Evolutionary conservation across 2,888 invertebrate species (phyloP), one percentile per base, ranked within the genome.

Genomic region (Pammene aurita): DNA sequence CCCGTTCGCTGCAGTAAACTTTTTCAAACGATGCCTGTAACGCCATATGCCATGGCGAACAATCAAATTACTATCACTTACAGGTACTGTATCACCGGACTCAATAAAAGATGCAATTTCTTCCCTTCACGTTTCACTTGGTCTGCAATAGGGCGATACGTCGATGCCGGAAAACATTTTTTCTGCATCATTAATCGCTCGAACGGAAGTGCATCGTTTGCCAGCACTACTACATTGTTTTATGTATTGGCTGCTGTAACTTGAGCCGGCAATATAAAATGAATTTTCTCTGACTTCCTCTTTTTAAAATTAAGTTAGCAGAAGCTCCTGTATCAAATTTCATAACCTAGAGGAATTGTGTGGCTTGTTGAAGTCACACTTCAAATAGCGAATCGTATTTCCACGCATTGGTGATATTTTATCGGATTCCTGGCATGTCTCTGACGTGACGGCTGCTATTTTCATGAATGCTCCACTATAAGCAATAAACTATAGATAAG

Each of bases 101-200:
- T 18, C n/a, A 63, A 42, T 63, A 58, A 26, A 38, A 62, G 16
- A 42, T 50, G 34, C 48, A 50, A 61, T 57, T 50, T n/a, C 52
- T 54, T 34, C 13, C 52, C 11, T 13, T 62, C 48, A 35, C 5
- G 10, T 67, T 18, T 56, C 48, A 46, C 26, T 56, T 46, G 10
- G 16, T 44, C 26, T 54, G 52, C 50, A 18, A 42, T 18, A 56
- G 11, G 46, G 52, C 35, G 55, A 55, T 42, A 11, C 44, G 13
- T 56, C 42, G 18, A 18, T 38, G 44, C 57, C 61, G 52, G 58
- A 38, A 68, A 64, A n/a, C 35, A 64, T 52, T 50, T 52, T 67
- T 66, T 66, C 61, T 68, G 57, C 57, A 41, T 64, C 68, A 68
- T 68, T 68, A 58, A 68, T 54, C 57, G 67, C 6, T 16, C 11